A percentile compares a stretch with the other conserved stretches of the same genome.
These are phyloP conservation scores for Spizella passerina DNA, from an alignment of 2,797 vertebrate species.

Conservation along the genomic window DNA sequence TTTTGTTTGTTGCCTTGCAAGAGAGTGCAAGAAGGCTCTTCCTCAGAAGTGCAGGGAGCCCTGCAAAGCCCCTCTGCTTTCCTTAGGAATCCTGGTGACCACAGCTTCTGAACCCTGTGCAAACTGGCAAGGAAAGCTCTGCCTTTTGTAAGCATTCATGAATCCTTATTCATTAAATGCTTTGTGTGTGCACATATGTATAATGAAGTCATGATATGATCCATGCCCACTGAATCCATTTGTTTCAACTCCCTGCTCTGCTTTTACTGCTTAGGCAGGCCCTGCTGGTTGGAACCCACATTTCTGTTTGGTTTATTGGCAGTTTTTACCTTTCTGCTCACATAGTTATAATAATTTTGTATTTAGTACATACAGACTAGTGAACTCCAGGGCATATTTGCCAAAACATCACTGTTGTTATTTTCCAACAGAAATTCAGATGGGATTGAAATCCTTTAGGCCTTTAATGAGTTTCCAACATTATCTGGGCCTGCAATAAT, in stretches of 20 bases:
- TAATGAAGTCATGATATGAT: background rate
- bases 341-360: background rate
- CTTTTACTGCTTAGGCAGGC: background rate
- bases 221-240: background rate
- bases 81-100: background rate
- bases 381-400: background rate
- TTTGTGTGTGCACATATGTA: background rate
- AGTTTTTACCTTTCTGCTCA: background rate
- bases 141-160: background rate
- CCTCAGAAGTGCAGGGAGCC: background rate
- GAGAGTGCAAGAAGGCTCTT: background rate
- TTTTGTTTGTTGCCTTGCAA: background rate
- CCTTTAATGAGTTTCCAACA: conserved; percentile 70
- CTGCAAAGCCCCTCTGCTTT: background rate
- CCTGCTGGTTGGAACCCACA: background rate
- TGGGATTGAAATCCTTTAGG: conserved; percentile 52
- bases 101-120: background rate
- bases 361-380: background rate
- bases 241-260: background rate
- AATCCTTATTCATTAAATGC: background rate
- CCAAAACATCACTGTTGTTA: conserved; percentile 12
- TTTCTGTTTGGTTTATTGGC: background rate
- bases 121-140: background rate
- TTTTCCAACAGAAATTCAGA: conserved; percentile 57
- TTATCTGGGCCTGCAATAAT: conserved; percentile 52